phyloP scores from a whole-genome alignment of 2,888 invertebrate genomes.

The Colletes collaris region DNA sequence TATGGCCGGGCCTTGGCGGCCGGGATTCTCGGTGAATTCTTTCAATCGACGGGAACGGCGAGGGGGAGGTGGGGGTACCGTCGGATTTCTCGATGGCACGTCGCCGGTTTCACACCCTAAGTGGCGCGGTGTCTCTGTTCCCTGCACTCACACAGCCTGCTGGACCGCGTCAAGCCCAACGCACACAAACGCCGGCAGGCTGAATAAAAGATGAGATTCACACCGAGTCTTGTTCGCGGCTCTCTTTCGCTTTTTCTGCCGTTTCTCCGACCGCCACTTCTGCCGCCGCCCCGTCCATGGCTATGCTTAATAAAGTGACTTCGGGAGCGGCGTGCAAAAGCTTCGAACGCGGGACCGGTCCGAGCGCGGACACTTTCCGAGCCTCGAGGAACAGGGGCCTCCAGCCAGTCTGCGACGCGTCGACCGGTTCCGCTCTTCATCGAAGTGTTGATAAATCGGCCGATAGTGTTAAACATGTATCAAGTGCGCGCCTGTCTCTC shows the following conservation, averaged over 20 bases:
- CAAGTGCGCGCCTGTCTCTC: slow-evolving; percentile 10
- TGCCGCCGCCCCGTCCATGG: slow-evolving; percentile 40
- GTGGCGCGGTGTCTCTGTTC: slow-evolving; percentile 77
- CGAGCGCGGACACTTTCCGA: slow-evolving; percentile 3
- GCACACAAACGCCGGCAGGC: slow-evolving; percentile 55
- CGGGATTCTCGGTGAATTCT: slow-evolving; percentile 66
- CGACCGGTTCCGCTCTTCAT: slow-evolving; percentile 55
- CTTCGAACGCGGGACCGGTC: slow-evolving; percentile 57
- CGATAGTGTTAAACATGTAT: slow-evolving; percentile 44
- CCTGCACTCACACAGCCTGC: slow-evolving; percentile 66
- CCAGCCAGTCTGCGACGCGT: background rate
- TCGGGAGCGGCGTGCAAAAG: slow-evolving; percentile 62
- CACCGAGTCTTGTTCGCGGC: slow-evolving; percentile 79
- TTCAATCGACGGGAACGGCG: slow-evolving; percentile 42
- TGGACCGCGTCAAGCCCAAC: slow-evolving; percentile 27
- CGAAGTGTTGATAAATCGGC: slow-evolving; percentile 56
- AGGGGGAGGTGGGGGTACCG: slow-evolving; percentile 8
- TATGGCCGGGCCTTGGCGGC: slow-evolving; percentile 64
- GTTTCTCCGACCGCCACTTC: slow-evolving; percentile 59
- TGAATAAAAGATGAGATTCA: slow-evolving; percentile 82
- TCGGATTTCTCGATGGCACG: slow-evolving; percentile 74
- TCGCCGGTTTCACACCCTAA: slow-evolving; percentile 80
- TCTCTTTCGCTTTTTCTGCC: slow-evolving; percentile 74
- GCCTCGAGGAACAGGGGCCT: background rate
- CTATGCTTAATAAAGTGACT: slow-evolving; percentile 74